These are phyloP conservation scores for Epinotia nisella DNA, from an alignment of 2,888 invertebrate genomes.

Conservation along the genomic window DNA sequence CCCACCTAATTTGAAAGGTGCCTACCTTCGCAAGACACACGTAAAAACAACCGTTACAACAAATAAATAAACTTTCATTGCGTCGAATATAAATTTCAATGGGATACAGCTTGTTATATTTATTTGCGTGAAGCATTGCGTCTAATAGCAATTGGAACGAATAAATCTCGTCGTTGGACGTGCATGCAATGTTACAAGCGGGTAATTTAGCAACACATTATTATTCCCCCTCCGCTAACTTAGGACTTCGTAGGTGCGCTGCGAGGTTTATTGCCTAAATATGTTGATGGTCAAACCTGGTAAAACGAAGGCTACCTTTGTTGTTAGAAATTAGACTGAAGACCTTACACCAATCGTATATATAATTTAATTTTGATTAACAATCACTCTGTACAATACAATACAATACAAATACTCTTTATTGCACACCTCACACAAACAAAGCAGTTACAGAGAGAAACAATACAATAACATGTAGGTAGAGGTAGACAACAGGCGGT, in stretches of 20 bases:
- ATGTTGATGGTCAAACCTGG: slow-evolving; percentile 31
- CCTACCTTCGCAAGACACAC: background rate
- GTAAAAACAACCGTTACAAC: slow-evolving; percentile 22
- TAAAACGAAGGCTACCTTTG: background rate
- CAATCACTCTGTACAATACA: too few relatives aligned
- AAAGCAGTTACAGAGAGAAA: too few relatives aligned
- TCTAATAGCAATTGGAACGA: slow-evolving; percentile 44
- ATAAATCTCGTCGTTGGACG: slow-evolving; percentile 42
- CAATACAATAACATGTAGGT: too few relatives aligned
- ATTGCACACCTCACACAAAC: too few relatives aligned
- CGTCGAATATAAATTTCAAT: slow-evolving; percentile 38
- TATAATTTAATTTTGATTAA: background rate
- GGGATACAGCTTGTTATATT: slow-evolving; percentile 37
- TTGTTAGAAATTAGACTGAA: background rate
- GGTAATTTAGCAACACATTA: slow-evolving; percentile 49
- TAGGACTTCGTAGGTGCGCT: slow-evolving; percentile 39
- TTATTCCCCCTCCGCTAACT: slow-evolving; percentile 47
- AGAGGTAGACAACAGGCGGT: too few relatives aligned
- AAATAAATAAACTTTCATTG: slow-evolving; percentile 32
- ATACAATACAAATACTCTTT: too few relatives aligned
- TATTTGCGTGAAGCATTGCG: slow-evolving; percentile 44
- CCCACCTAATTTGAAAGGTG: background rate
- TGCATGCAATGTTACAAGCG: slow-evolving; percentile 46
- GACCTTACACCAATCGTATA: background rate
- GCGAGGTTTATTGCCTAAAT: slow-evolving; percentile 40